Base-by-base conservation (phyloP, 1,140 invertebrate species). In the Hydropsyche tenuis region DNA sequence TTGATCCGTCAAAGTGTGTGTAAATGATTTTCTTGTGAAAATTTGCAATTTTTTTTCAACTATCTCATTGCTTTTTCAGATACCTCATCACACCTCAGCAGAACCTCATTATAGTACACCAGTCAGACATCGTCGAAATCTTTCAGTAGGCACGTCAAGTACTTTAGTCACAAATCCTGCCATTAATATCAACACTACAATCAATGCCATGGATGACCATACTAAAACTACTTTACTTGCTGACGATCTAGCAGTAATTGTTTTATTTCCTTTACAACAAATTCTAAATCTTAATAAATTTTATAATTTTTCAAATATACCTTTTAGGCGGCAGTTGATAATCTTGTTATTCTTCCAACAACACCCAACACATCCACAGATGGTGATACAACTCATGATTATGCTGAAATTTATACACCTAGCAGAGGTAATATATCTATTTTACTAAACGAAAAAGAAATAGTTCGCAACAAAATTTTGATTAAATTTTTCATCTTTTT, bases 381-480 rank as follows among this genome's bases (percentile, higher is more conserved):
- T 76, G 88, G 89, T 6, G 91, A 94, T 80, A 90, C 93, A 7
- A 88, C 91, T 1, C 94, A 96, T 80, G 94, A 96, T 81, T 96
- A 96, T 81, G 94, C 94, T 6, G 94, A 97, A 83, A 96, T 96
- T 73, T 96, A 96, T 79, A 96, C 94, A n/a, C 94, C 94, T 0
- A 94, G 92, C 78, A 89, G 93, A 80, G 94, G 95, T 84, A 86
- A 77, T 23, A 9, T 63, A 3, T 63, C 18, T 22, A 62, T 62
- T 62, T 62, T 12, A 25, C 7, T 22, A 2, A 30, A 62, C 5
- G 2, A 30, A 22, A 62, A n/a, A n/a, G n/a, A n/a, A n/a, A n/a
- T n/a, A n/a, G n/a, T n/a, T n/a, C n/a, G n/a, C n/a, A n/a, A n/a
- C n/a, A n/a, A n/a, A n/a, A n/a, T n/a, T n/a, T n/a, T n/a, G n/a